Percentiles rank a stretch among this genome's conserved stretches.
phyloP scores from a whole-genome alignment of 2,113 vertebrate genomes.

The Dendropsophus ebraccatus region DNA sequence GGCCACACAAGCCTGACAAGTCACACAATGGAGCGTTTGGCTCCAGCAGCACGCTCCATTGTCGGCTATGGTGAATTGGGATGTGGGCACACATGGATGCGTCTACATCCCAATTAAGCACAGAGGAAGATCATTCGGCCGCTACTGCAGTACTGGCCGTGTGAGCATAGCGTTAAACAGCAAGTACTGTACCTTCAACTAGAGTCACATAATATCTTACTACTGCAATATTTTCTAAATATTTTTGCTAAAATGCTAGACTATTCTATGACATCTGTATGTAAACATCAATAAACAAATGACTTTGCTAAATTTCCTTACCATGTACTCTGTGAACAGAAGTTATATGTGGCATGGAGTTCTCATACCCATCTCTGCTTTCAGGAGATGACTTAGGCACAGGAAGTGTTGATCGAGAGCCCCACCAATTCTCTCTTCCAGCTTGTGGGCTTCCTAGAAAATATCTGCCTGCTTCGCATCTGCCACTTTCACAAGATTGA shows the following conservation, averaged over 20 bases:
- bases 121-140: too few species aligned
- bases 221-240: too few species aligned
- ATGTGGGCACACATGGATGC: too few species aligned
- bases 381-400: constrained; percentile 85
- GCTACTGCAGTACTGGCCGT: too few species aligned
- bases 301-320: constrained; percentile 69
- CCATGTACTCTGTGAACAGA: constrained; percentile 86
- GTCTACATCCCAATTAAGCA: too few species aligned
- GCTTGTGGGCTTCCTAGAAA: constrained; percentile 86
- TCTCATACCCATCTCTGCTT: constrained; percentile 82
- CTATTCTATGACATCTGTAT: background rate
- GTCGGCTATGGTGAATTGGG: too few species aligned
- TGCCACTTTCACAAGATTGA: constrained; percentile 85
- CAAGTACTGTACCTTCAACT: too few species aligned
- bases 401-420: constrained; percentile 78
- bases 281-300: background rate
- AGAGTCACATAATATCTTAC: too few species aligned
- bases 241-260: background rate
- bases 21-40: too few species aligned
- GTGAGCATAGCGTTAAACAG: too few species aligned
- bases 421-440: constrained; percentile 88
- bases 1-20: too few species aligned
- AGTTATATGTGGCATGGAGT: constrained; percentile 83
- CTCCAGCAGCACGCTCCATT: too few species aligned
- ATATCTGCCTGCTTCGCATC: constrained; percentile 91